Evolutionary conservation across 2,113 vertebrate species (phyloP), one percentile per base, ranked within the genome.

Genomic region (Misgurnus anguillicaudatus): DNA sequence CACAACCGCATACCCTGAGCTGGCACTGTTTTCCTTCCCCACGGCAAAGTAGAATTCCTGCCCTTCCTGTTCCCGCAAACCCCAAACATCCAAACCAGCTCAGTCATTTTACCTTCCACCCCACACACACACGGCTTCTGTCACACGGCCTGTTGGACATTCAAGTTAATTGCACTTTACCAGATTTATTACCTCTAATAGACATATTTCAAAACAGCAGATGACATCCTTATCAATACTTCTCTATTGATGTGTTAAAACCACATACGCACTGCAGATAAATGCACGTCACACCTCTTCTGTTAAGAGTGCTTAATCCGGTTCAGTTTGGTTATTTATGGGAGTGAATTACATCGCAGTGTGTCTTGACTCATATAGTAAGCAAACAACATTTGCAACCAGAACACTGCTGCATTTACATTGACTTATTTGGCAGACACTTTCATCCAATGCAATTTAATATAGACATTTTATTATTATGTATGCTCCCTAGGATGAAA

Each of bases 41-140:
- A 65, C 66, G 70, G 77, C 82, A 55, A 69, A 58, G 48, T 61
- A 73, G 73, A 58, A 69, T 45, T 75, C 74, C 70, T 83, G 67
- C 73, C 78, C 78, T 83, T 80, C 78, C 82, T 80, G 78, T 83
- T 83, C 74, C 78, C 78, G 67, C 78, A 80, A 83, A 80, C 79
- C 66, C 67, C 67, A 67, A 72, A 73, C 69, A 72, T 75, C 82
- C 62, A 77, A 62, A 77, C 69, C 78, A 72, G 51, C 73, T 51
- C 60, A 83, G 61, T 77, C 77, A 80, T 83, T 62, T 76, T 47
- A 45, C 39, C 41, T 47, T 31, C 24, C 42, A 41, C 31, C 78
- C n/a, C 82, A 77, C 82, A 77, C 66, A 58, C 19, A 70, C 70
- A 47, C 57, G 61, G 60, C n/a, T 19, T 58, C 19, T 45, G 71